phyloP scores from a whole-genome alignment of 2,888 invertebrate species.

The Netelia inedita region DNA sequence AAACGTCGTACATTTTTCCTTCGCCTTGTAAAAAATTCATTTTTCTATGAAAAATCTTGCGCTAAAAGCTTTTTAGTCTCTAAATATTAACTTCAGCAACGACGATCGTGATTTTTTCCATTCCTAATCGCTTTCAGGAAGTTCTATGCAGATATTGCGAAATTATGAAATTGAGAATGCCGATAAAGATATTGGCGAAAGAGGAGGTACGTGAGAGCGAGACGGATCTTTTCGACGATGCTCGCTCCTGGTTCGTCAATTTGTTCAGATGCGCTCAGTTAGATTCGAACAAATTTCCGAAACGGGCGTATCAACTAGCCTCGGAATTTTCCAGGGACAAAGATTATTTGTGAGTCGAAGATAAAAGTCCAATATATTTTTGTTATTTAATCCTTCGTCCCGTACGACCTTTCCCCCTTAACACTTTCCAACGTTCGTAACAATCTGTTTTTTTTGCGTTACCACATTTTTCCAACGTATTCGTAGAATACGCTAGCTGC shows the following conservation, averaged over 20 bases:
- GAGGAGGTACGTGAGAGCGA: constrained; percentile 72
- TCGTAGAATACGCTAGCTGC: constrained; percentile 46
- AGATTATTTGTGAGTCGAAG: constrained; percentile 89
- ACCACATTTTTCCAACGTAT: constrained; percentile 36
- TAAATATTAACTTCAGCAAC: background rate
- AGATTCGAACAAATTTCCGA: constrained; percentile 88
- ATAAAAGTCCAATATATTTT: background rate
- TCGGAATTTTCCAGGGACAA: constrained; percentile 90
- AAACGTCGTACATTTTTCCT: background rate
- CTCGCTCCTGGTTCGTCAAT: constrained; percentile 85
- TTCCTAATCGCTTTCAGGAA: constrained; percentile 82
- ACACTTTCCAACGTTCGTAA: constrained; percentile 35
- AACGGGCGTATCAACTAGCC: constrained; percentile 88
- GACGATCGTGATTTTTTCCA: background rate
- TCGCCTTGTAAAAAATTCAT: no score
- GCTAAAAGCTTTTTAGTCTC: no score
- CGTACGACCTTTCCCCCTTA: constrained; percentile 39
- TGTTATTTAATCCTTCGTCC: constrained; percentile 1
- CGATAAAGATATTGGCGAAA: constrained; percentile 87
- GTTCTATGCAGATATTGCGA: constrained; percentile 91
- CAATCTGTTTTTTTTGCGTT: constrained; percentile 68
- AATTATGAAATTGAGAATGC: constrained; percentile 91
- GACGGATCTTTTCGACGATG: constrained; percentile 84
- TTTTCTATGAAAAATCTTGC: no score
- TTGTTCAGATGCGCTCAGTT: constrained; percentile 87